phyloP scores from a whole-genome alignment of 2,888 invertebrate genomes.

The Marasmarcha lunaedactyla region DNA sequence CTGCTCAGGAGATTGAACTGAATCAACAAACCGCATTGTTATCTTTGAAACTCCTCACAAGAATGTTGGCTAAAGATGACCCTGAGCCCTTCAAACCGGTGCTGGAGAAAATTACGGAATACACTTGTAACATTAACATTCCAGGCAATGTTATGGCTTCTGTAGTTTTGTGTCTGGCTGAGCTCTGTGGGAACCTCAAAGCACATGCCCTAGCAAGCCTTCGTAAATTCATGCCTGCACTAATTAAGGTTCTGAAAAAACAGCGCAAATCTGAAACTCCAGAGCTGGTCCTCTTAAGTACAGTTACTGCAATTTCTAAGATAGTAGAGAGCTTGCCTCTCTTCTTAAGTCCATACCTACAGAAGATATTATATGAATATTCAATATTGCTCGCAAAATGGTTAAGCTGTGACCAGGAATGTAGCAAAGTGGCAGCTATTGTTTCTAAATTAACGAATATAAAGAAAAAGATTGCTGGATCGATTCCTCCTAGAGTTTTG shows the following conservation, averaged over 20 bases:
- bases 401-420: conserved; percentile 53
- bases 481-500: conserved; percentile 80
- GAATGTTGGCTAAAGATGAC: conserved; percentile 75
- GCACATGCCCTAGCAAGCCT: conserved; percentile 80
- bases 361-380: conserved; percentile 76
- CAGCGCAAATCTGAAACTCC: conserved; percentile 72
- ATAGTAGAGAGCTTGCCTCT: conserved; percentile 84
- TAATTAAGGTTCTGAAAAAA: conserved; percentile 74
- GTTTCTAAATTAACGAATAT: conserved; percentile 71
- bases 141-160: conserved; percentile 78
- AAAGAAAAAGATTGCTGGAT: conserved; percentile 75
- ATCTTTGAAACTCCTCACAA: conserved; percentile 85
- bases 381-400: conserved; percentile 69
- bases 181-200: conserved; percentile 80
- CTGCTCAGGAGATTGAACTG: conserved; percentile 71
- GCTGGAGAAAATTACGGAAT: conserved; percentile 74
- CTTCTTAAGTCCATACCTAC: conserved; percentile 88
- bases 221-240: conserved; percentile 83
- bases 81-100: conserved; percentile 79
- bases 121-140: conserved; percentile 62
- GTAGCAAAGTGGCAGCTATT: conserved; percentile 63
- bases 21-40: conserved; percentile 87
- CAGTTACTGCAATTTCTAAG: conserved; percentile 83
- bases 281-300: conserved; percentile 75
- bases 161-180: conserved; percentile 81